These are phyloP conservation scores for Cottus gobio DNA, from an alignment of 2,113 vertebrate genomes.

Conservation along the genomic window DNA sequence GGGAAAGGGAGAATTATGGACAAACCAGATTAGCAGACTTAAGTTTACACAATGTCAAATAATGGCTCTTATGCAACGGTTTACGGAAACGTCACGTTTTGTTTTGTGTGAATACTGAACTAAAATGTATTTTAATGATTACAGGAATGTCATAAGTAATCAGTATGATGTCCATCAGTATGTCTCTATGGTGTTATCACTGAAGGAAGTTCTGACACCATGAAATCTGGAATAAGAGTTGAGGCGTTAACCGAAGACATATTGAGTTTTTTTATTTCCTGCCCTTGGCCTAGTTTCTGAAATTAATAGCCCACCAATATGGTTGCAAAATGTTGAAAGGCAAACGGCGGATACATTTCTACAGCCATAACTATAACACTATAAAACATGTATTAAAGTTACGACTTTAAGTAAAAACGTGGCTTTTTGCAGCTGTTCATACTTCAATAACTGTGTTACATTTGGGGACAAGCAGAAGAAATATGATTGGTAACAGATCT, in stretches of 20 bases:
- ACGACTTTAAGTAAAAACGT: background rate
- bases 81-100: background rate
- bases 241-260: background rate
- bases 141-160: background rate
- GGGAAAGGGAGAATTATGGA: constrained; percentile 9
- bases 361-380: background rate
- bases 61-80: background rate
- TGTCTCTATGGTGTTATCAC: background rate
- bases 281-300: background rate
- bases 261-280: background rate
- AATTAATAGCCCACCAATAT: background rate
- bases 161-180: too few species aligned
- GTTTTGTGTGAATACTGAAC: background rate
- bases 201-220: background rate
- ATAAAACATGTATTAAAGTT: background rate
- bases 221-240: background rate
- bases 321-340: background rate
- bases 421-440: background rate
- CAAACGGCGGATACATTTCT: background rate
- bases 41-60: background rate
- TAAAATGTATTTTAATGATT: background rate
- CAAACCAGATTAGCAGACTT: background rate
- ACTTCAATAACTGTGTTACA: background rate
- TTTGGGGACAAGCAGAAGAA: background rate
- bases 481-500: background rate